These are phyloP conservation scores for Dryoscopus gambensis DNA, from an alignment of 2,113 vertebrate species.

Conservation along the genomic window DNA sequence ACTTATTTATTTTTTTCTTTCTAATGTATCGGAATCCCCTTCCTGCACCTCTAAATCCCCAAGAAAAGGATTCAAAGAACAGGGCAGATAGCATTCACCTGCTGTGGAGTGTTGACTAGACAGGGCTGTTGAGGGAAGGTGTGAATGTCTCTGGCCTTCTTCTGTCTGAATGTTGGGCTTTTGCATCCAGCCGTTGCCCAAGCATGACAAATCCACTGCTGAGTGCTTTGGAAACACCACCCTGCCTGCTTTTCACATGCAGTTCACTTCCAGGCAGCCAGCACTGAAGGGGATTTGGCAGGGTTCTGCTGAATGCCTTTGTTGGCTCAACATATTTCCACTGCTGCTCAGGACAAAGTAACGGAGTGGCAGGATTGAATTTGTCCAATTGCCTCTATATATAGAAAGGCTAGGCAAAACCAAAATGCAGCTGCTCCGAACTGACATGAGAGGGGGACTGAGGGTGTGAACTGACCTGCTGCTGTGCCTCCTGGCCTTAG, in stretches of 20 bases:
- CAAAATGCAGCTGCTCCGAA: neutral
- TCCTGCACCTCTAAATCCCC: neutral
- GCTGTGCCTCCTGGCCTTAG: neutral
- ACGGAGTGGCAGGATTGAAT: neutral
- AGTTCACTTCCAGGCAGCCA: neutral
- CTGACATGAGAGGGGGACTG: neutral
- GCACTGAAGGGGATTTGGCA: slow-evolving; percentile 11
- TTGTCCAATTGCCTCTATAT: slow-evolving; percentile 23
- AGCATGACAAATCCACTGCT: neutral
- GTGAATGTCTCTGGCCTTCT: neutral
- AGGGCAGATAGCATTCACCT: neutral
- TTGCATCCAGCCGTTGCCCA: neutral
- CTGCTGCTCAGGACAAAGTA: neutral
- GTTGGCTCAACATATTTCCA: slow-evolving; percentile 31
- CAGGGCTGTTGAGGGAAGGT: neutral
- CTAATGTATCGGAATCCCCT: neutral
- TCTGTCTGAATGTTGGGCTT: neutral
- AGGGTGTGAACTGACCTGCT: neutral
- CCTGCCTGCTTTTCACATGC: neutral
- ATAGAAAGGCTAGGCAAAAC: neutral
- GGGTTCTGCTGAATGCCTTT: neutral
- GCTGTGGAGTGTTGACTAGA: neutral
- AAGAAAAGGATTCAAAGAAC: neutral
- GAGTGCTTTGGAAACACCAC: neutral
- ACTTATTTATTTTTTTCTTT: neutral